Base-by-base conservation (phyloP, 2,888 invertebrate species). In the Thera obeliscata region DNA sequence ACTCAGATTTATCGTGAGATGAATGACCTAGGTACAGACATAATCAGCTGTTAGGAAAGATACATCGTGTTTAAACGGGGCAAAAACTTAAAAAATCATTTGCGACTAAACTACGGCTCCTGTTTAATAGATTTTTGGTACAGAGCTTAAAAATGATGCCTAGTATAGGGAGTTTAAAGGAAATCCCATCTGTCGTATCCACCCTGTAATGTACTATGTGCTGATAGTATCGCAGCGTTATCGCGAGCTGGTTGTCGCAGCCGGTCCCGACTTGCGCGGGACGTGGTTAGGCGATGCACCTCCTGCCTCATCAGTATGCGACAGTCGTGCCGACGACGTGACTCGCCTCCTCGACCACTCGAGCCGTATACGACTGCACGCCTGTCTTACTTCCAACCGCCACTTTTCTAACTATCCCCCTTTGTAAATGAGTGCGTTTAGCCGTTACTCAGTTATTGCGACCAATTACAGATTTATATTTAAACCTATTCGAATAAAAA, bases 291-390 rank as follows among this genome's bases (percentile, higher is more conserved):
- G 65, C 74, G 73, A 75, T 75, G 78, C 78, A 78, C 74, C 76
- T 78, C 76, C 77, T 75, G 72, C 69, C 76, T 80, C 84, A 90
- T 91, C 87, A 87, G 84, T 90, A 92, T 91, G 87, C 91, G 71
- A 72, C 79, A 78, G 80, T 80, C 84, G 84, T 80, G 74, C 82
- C 79, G 73, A 36, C 12, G 56, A 70, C 70, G 70, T 70, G 70
- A 61, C 65, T 70, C 48, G 67, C 65, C 61, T 70, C 66, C 6
- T 54, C 62, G 55, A 11, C 64, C 60, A 56, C 57, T 64, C 61
- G 59, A 66, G 56, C 56, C 66, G 61, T 64, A 66, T 60, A 63
- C 61, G 69, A 59, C 65, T 56, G 57, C 61, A 49, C 64, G 67
- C 54, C 55, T n/a, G 60, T 69, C 38, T 61, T 64, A 54, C 66